phyloP scores from a whole-genome alignment of 2,888 invertebrate species.

The Metallyticus violacea region DNA sequence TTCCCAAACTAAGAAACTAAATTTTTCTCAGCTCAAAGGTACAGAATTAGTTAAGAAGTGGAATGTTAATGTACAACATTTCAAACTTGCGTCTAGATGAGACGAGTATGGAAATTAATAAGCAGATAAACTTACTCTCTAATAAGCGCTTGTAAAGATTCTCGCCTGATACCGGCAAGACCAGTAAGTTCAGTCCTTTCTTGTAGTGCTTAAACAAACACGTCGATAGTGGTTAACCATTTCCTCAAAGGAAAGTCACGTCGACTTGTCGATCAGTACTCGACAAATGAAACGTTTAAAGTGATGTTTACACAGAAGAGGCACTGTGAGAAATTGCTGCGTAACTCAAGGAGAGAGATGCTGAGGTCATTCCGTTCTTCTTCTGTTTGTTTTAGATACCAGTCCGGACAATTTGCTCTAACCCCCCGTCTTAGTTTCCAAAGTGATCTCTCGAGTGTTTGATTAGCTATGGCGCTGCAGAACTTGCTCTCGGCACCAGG shows the following conservation, averaged over 20 bases:
- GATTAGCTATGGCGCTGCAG: neutral
- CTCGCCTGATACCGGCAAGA: too few relatives aligned
- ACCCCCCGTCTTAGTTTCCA: neutral
- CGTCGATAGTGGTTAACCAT: neutral
- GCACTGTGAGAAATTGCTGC: neutral
- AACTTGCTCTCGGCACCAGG: neutral
- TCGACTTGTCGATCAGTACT: neutral
- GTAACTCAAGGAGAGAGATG: neutral
- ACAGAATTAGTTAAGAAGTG: too few relatives aligned
- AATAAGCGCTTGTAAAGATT: too few relatives aligned
- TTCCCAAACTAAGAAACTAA: too few relatives aligned
- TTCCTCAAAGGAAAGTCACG: neutral
- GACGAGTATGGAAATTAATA: too few relatives aligned
- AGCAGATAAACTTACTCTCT: too few relatives aligned
- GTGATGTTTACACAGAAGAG: neutral
- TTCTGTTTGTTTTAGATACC: neutral
- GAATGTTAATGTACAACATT: too few relatives aligned
- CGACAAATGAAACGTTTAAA: neutral
- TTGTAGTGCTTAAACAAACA: neutral
- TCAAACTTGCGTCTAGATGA: too few relatives aligned
- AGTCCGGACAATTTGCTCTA: constrained; percentile 1
- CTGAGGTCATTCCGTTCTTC: neutral
- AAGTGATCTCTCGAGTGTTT: neutral
- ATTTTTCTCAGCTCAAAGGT: too few relatives aligned
- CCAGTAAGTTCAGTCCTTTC: too few relatives aligned